phyloP scores from a whole-genome alignment of 2,888 invertebrate genomes.

The Oscheius myriophilus region DNA sequence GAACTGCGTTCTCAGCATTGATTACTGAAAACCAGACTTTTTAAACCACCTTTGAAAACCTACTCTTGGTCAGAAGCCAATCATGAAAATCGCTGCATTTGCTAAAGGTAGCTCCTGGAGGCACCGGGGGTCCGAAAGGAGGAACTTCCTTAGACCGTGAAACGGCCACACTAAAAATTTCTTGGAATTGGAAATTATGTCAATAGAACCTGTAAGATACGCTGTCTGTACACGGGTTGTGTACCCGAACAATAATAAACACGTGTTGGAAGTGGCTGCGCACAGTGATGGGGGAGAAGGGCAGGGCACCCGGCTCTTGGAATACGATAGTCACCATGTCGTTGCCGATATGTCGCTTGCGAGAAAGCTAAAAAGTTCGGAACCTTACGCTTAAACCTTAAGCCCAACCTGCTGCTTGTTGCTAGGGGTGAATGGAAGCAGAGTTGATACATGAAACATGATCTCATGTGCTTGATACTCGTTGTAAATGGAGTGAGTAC shows the following conservation, averaged over 20 bases:
- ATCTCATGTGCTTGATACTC: constrained; percentile 90
- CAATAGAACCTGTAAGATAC: constrained; percentile 83
- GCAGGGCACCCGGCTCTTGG: constrained; percentile 77
- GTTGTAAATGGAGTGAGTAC: constrained; percentile 89
- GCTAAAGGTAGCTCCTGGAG: constrained; percentile 85
- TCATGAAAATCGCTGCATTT: constrained; percentile 94
- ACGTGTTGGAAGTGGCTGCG: constrained; percentile 97
- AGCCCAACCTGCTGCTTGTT: constrained; percentile 86
- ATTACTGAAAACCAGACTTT: constrained; percentile 77
- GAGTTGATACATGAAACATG: constrained; percentile 96
- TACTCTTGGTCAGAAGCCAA: constrained; percentile 87
- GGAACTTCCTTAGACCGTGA: constrained; percentile 90
- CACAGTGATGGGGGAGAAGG: constrained; percentile 91
- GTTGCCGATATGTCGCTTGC: constrained; percentile 96
- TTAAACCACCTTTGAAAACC: constrained; percentile 29
- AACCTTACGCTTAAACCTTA: not conserved
- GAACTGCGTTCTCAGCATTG: constrained; percentile 95
- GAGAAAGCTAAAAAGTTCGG: constrained; percentile 77
- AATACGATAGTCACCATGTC: constrained; percentile 97
- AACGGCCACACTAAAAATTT: constrained; percentile 74
- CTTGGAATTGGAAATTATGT: not conserved
- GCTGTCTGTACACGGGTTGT: constrained; percentile 89
- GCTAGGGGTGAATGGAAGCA: constrained; percentile 93
- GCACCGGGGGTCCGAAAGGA: constrained; percentile 93
- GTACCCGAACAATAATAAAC: constrained; percentile 88